Percentiles rank a stretch among this genome's conserved stretches.
These are phyloP conservation scores for Alligator mississippiensis DNA, from an alignment of 2,113 vertebrate genomes.

Conservation along the genomic window DNA sequence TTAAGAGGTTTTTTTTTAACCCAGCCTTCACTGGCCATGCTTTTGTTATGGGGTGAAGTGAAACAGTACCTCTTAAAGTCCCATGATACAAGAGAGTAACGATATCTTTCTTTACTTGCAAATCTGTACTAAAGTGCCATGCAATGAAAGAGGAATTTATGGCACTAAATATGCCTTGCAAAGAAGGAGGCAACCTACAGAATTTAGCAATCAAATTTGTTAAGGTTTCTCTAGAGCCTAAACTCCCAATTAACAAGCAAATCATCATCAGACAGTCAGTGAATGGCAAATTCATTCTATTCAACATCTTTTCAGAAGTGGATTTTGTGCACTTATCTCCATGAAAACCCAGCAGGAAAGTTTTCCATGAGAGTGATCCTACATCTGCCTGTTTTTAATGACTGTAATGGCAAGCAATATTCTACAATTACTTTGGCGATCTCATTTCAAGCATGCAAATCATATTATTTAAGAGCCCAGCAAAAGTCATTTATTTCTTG, in stretches of 20 bases:
- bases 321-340: slow-evolving; percentile 85
- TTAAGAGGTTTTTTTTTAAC: not conserved
- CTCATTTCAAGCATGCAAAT: slow-evolving; percentile 83
- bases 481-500: slow-evolving; percentile 79
- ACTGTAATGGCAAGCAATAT: slow-evolving; percentile 82
- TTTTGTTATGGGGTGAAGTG: slow-evolving; percentile 51
- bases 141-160: slow-evolving; percentile 76
- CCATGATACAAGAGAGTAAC: slow-evolving; percentile 34
- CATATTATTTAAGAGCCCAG: slow-evolving; percentile 81
- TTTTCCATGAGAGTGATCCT: slow-evolving; percentile 83
- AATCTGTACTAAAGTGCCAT: slow-evolving; percentile 22
- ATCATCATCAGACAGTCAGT: slow-evolving; percentile 84
- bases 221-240: slow-evolving; percentile 82
- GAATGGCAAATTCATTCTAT: slow-evolving; percentile 85
- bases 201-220: slow-evolving; percentile 84
- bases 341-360: slow-evolving; percentile 85
- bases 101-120: slow-evolving; percentile 7
- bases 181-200: slow-evolving; percentile 74
- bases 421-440: slow-evolving; percentile 81
- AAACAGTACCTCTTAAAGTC: slow-evolving; percentile 43
- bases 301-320: slow-evolving; percentile 84
- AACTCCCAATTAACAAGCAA: slow-evolving; percentile 85
- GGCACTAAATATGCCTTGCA: slow-evolving; percentile 68
- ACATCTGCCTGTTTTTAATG: slow-evolving; percentile 84
- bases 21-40: slow-evolving; percentile 43